Percentiles rank a stretch among this genome's conserved stretches.
Evolutionary conservation across 1,140 invertebrate genomes (phyloP).

Genomic region (Sminthurides bifidus): DNA sequence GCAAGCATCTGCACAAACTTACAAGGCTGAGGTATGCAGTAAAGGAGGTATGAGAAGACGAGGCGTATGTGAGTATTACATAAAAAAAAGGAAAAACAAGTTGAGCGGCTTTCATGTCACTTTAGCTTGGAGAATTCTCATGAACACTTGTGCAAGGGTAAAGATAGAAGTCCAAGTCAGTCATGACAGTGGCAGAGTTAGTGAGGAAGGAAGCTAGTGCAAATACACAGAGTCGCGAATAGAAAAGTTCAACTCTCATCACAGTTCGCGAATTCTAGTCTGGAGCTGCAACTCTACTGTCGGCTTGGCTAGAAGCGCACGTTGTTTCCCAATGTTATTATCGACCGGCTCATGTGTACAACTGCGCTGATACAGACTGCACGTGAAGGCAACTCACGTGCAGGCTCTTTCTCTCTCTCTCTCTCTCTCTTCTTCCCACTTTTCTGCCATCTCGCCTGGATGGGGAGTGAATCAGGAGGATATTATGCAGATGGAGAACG

Average conservation of each 20-base stretch:
- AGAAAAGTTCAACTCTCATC: too few relatives aligned
- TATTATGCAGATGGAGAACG: not conserved
- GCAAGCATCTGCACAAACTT: too few relatives aligned
- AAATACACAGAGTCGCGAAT: not conserved
- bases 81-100: too few relatives aligned
- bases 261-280: too few relatives aligned
- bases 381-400: constrained; percentile 1
- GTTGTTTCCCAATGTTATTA: constrained; percentile 1
- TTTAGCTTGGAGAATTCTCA: not conserved
- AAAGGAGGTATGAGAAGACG: too few relatives aligned
- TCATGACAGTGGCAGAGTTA: not conserved
- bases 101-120: too few relatives aligned
- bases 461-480: not conserved
- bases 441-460: too few relatives aligned
- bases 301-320: too few relatives aligned
- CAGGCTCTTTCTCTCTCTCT: not conserved
- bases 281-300: too few relatives aligned
- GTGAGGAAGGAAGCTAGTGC: not conserved
- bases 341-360: not conserved
- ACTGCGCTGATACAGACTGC: not conserved
- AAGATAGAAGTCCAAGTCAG: not conserved
- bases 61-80: too few relatives aligned
- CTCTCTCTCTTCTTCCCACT: too few relatives aligned
- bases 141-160: not conserved
- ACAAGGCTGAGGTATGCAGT: too few relatives aligned